Base-by-base conservation (phyloP, 2,888 invertebrate species). In the Heliconius hortense region DNA sequence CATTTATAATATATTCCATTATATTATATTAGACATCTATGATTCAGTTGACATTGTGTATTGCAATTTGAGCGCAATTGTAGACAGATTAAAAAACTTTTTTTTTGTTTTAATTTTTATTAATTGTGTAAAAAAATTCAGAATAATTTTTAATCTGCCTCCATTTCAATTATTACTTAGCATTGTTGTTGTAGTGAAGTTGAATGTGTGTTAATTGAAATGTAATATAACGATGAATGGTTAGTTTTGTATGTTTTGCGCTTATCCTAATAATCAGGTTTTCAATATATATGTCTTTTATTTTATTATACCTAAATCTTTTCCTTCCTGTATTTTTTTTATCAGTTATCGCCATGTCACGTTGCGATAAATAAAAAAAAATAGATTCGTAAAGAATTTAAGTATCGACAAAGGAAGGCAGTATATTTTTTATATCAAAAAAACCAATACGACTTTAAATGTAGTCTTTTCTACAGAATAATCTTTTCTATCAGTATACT, bases 241-340 rank as follows among this genome's bases (percentile, higher is more conserved):
- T 75, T 80, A 77, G 76, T 76, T 77, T 73, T 87, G 85, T 84
- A 90, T 89, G 90, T 90, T 89, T 91, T 89, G 88, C 89, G 90
- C 91, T 92, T 92, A 86, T 90, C 89, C 88, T 87, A 91, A 92
- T 93, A 93, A 93, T 93, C 92, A 91, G 88, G 90, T 91, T 91
- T 89, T 89, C 88, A 91, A 92, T 92, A 90, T 87, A 77, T 24
- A 56, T 83, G 87, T 86, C 88, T 93, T 92, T 91, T 88, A 90
- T 90, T 92, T 24, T 88, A 18, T 60, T 24, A 26, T 68, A 13
- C 67, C 31, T 62, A 60, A 28, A 18, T 10, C 10, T 8, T 39
- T 31, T 31, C 53, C 13, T 26, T 31, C n/a, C 39, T 56, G 26
- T 26, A n/a, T 24, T 31, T 66, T 60, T 60, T 59, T 53, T 3